Base-by-base conservation (phyloP, 2,888 invertebrate species). In the Ischnus inquisitorius region DNA sequence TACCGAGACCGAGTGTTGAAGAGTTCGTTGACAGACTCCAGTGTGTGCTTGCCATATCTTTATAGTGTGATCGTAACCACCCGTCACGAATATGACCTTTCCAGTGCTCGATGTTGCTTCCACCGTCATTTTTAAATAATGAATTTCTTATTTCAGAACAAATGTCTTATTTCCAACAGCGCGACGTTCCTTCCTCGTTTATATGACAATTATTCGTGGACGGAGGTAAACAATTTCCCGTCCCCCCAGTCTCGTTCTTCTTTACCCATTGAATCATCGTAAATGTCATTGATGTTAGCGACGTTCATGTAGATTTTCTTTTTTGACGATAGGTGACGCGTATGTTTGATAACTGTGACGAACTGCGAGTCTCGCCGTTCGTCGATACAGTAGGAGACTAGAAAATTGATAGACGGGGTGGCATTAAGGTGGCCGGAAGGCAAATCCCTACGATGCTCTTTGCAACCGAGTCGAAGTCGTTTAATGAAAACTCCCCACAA, bases 21-120 rank as follows among this genome's bases (percentile, higher is more conserved):
- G 96, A 10, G 98, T 98, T 79, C 97, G 95, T 83, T 97, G 96
- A 92, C 98, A 98, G 87, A 97, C 96, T 71, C 98, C 98, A 88
- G 97, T 98, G 92, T 98, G 97, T 0, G 99, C 98, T 94, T 99
- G 98, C 99, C 99, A 99, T 91, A 99, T 95, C 94, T 98, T 97
- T 78, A 99, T 98, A 1, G 98, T 98, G 92, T 99, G 98, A 93
- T 99, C 99, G 93, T 99, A 99, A 76, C 99, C 98, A 77, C 98
- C 99, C 3, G 99, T 99, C 14, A 98, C 98, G 88, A 99, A 95
- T 86, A 98, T 97, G 43, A 98, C 97, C 93, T 97, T 96, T 79
- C 97, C 96, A 84, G 94, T 94, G 85, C 94, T 93, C 84, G 92
- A 93, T 28, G 90, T 74, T 78, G 90, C 91, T 67, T 94, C 94